Evolutionary conservation across 2,888 invertebrate genomes (phyloP).

Genomic region (Orthosia incerta): DNA sequence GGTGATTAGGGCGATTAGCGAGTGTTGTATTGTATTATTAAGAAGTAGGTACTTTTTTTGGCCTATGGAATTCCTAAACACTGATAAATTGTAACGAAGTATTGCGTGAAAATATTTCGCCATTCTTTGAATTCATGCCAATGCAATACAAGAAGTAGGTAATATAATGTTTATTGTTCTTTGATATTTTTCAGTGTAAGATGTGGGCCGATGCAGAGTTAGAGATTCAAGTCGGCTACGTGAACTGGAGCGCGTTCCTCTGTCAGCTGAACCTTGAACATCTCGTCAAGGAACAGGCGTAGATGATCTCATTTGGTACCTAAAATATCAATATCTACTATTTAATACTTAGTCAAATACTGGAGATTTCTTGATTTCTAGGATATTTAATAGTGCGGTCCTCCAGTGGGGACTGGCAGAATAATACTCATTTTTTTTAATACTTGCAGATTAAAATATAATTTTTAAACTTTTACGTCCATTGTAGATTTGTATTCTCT

Average conservation of each 20-base stretch:
- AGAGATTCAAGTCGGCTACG: constrained; percentile 80
- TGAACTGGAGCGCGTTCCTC: constrained; percentile 88
- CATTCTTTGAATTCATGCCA: not conserved
- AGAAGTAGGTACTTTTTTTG: no score
- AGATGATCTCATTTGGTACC: not conserved
- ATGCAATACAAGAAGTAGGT: not conserved
- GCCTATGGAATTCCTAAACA: no score
- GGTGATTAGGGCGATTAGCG: no score
- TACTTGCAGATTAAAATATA: not conserved
- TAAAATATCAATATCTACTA: not conserved
- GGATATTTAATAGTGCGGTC: not conserved
- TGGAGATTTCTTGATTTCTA: not conserved
- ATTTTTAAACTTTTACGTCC: not conserved
- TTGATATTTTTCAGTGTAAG: constrained; percentile 78
- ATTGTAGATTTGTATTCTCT: not conserved
- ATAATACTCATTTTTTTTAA: not conserved
- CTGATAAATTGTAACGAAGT: no score
- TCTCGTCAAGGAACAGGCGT: constrained; percentile 82
- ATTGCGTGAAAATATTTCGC: not conserved
- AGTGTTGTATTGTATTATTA: no score
- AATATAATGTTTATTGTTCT: not conserved
- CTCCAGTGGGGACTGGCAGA: not conserved
- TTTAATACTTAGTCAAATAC: not conserved
- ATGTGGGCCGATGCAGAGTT: constrained; percentile 82
- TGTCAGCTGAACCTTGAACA: constrained; percentile 87